A percentile compares a stretch with the other conserved stretches of the same genome.
Evolutionary conservation across 2,113 vertebrate genomes (phyloP).

Genomic region (Amblyopsis rosae): DNA sequence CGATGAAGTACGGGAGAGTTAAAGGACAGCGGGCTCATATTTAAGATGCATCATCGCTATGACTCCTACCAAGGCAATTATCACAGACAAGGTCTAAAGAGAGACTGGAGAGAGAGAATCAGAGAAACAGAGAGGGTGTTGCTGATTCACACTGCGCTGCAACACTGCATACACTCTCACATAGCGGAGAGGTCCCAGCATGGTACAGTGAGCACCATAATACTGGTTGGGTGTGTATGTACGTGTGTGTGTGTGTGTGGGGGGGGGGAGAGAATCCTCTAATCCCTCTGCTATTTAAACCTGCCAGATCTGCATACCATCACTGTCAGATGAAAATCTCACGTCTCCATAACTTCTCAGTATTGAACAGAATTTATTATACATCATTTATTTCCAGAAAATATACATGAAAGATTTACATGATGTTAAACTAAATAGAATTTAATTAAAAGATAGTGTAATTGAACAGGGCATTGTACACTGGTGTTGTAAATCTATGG

Average conservation of each 20-base stretch:
- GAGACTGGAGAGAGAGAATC: background rate
- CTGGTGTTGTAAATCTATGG: too few species aligned
- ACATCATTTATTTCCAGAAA: background rate
- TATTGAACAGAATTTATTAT: background rate
- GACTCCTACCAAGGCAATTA: conserved; percentile 16
- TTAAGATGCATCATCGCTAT: conserved; percentile 26
- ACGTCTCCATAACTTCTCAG: background rate
- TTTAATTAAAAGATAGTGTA: background rate
- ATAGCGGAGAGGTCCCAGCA: background rate
- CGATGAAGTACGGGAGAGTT: background rate
- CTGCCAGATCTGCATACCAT: background rate
- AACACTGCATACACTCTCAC: conserved; percentile 4
- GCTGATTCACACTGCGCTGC: conserved; percentile 18
- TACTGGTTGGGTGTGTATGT: too few species aligned
- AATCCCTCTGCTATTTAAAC: background rate
- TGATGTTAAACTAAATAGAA: background rate
- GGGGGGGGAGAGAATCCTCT: background rate
- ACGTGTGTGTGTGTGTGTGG: background rate
- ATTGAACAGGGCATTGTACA: background rate
- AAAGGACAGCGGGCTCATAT: conserved; percentile 1
- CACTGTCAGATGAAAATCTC: background rate
- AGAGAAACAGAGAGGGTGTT: conserved; percentile 3
- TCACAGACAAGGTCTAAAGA: conserved; percentile 8
- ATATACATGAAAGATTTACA: too few species aligned
- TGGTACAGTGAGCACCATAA: background rate